Evolutionary conservation across 2,797 vertebrate genomes (phyloP).

Genomic region (Oryzias dopingdopingensis): DNA sequence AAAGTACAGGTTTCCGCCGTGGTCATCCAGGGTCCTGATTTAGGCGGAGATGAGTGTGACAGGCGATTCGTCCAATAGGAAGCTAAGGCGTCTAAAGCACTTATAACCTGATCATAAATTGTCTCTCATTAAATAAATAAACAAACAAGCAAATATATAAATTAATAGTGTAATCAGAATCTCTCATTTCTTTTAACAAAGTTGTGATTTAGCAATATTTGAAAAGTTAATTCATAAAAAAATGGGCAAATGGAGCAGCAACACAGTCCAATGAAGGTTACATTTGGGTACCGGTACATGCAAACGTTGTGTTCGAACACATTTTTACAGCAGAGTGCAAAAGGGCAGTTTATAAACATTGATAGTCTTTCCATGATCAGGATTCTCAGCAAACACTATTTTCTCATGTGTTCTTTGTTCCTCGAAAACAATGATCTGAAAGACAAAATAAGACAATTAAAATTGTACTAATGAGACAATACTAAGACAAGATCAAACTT

Average conservation of each 20-base stretch:
- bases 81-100: not conserved
- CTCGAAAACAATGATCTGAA: constrained; percentile 88
- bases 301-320: not conserved
- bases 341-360: constrained; percentile 79
- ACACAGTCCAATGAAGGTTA: no score
- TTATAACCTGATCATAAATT: not conserved
- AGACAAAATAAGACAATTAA: constrained; percentile 12
- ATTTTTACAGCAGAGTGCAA: constrained; percentile 67
- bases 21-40: not conserved
- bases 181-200: no score
- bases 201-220: no score
- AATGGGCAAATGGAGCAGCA: no score
- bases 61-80: constrained; percentile 43
- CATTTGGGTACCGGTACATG: not conserved
- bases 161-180: no score
- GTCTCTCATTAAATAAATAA: no score
- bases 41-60: constrained; percentile 1
- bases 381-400: constrained; percentile 80
- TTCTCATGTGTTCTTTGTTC: constrained; percentile 77
- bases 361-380: constrained; percentile 80
- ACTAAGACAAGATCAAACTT: not conserved
- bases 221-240: no score
- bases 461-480: not conserved
- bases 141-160: no score
- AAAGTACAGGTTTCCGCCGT: not conserved